Base-by-base conservation (phyloP, 2,113 vertebrate genomes). In the Oxyruncus cristatus region DNA sequence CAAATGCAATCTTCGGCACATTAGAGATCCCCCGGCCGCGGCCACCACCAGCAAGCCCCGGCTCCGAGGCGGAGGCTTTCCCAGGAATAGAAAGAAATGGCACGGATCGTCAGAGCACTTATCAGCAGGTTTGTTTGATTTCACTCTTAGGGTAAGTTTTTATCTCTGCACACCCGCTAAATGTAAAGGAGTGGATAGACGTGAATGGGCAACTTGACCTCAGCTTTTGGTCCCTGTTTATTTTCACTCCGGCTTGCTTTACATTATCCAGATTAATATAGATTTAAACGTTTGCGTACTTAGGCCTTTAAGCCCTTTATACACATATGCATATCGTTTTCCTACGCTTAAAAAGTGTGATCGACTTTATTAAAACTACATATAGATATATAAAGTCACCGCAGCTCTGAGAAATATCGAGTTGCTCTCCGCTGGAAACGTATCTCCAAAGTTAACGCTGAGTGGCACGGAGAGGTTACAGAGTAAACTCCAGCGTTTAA, bases 61-160 rank as follows among this genome's bases (percentile, higher is more conserved):
- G 94, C 96, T 93, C 97, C 89, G 78, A 93, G 89, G 74, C 6
- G 2, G 33, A 91, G 77, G 66, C 61, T 93, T 94, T 80, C 95
- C 96, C 93, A 74, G 85, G 93, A 92, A 74, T 4, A 72, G 95
- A 63, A 58, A 94, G 94, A 92, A 93, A 95, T 24, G 88, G 89
- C 77, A 41, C 77, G 88, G 79, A 88, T 88, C 94, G 91, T 42
- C 92, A 85, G 87, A 91, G 96, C 91, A 92, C 96, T 98, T 98
- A 98, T 98, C 98, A 95, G 97, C 90, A 85, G 94, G 96, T 96
- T 98, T 98, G 97, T 98, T 97, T 98, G 97, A 97, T 97, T 97
- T 97, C 96, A 96, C 97, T 97, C 92, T 90, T 73, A 95, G 77
- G 94, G 85, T 65, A 85, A 92, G 93, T 93, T 96, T 97, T 97